Evolutionary conservation across 92 coral and sea anemone genomes (phyloP), one percentile per base, ranked within the genome.

Genomic region (Palythoa caribaeorum): DNA sequence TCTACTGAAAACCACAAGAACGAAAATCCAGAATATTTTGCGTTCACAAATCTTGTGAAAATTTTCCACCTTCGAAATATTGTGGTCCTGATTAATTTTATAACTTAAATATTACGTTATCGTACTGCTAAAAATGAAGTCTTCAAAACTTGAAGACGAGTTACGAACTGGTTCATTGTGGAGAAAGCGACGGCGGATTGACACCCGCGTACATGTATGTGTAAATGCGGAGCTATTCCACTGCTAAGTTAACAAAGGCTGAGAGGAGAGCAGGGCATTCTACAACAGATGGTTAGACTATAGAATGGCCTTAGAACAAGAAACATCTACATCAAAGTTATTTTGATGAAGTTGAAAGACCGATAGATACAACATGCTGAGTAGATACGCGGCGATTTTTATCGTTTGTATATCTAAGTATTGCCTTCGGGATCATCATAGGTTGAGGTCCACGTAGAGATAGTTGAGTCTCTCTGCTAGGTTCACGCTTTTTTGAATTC

Each of bases 371-470:
- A 17, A 93, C 90, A 20, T 83, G 83, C 86, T 83, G 94, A 55
- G 92, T 47, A 28, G 38, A 85, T 68, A 66, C 88, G 76, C 88
- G 94, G 66, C 73, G 76, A 39, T 59, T 84, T 38, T 74, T 57
- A 16, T 90, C 96, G 38, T 73, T 91, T 17, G 98, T 90, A 84
- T 95, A 95, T 50, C 95, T 91, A 10, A 95, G 76, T 15, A 95
- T 92, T 12, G 98, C 98, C 78, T 85, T 95, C 17, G 98, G 98
- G 53, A 95, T 93, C 17, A 83, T 87, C 94, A 95, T 93, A 0
- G 94, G 66, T 54, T 90, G 88, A 6, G 94, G 89, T 16, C 76
- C 60, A 51, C 78, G 92, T 63, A 57, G 60, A 57, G 60, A 75
- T 19, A 55, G 66, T 21, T 70, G 85, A 28, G 78, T 76, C 20